These are phyloP conservation scores for Steatocranus sp. DNA, from an alignment of 2,797 vertebrate species.

Conservation along the genomic window DNA sequence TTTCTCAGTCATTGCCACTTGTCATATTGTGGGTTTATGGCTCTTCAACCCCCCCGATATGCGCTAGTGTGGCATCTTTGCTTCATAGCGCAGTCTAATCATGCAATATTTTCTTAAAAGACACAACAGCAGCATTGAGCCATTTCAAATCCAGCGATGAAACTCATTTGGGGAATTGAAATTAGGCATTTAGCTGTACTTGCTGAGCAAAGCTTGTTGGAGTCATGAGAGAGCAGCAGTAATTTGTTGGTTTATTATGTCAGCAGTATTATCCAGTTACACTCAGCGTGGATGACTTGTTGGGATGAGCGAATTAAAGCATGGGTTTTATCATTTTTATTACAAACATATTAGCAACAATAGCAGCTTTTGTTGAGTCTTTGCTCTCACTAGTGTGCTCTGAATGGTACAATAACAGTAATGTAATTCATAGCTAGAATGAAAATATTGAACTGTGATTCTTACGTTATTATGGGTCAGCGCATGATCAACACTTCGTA, in stretches of 20 bases:
- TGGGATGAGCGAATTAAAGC: not conserved
- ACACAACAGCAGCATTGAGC: not conserved
- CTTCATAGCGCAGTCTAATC: conserved; percentile 1
- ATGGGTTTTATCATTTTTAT: not conserved
- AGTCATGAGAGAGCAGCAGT: conserved; percentile 25
- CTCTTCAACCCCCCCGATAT: not conserved
- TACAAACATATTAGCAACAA: not conserved
- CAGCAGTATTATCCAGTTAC: not conserved
- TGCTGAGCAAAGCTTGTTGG: conserved; percentile 19
- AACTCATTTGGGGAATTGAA: conserved; percentile 32
- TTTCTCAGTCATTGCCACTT: not conserved
- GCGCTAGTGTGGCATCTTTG: not conserved
- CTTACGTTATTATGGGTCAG: not conserved
- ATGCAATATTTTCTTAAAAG: not conserved
- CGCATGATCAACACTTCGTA: not conserved
- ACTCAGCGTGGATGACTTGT: not conserved
- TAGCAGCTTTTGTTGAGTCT: not conserved
- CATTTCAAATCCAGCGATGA: conserved; percentile 10
- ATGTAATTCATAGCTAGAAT: not conserved
- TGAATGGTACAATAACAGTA: not conserved
- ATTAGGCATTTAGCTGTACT: conserved; percentile 31
- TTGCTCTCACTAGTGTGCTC: not conserved
- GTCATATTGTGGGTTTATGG: not conserved
- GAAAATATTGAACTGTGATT: not conserved
- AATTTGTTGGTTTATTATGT: conserved; percentile 27